Percentiles rank a stretch among this genome's conserved stretches.
Conservation (phyloP, 1,140 invertebrate genomes). For the Mactra quadrangularis region DNA sequence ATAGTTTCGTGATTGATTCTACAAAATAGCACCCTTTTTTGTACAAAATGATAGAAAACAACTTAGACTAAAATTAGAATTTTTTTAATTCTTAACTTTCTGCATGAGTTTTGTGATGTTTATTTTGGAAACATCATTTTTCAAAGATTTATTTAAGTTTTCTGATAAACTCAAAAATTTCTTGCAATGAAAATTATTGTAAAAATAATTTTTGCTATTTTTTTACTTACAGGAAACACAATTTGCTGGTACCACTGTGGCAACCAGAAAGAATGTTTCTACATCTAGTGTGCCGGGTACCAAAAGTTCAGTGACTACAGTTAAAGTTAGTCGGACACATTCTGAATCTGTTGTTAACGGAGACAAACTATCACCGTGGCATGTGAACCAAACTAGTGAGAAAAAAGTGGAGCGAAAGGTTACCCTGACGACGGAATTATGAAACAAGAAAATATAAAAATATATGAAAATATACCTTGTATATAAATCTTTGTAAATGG, state of each 20-base stretch:
- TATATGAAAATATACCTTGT: no score
- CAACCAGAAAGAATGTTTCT: slow-evolving; percentile 52
- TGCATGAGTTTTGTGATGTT: no score
- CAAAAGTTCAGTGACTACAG: slow-evolving; percentile 49
- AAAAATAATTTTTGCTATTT: not conserved
- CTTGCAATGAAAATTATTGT: no score
- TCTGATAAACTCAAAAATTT: no score
- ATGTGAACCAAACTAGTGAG: slow-evolving; percentile 45
- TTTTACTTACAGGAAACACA: slow-evolving; percentile 41
- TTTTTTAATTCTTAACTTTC: no score
- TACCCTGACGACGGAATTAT: slow-evolving; percentile 53
- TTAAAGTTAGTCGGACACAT: slow-evolving; percentile 47
- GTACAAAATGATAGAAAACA: no score
- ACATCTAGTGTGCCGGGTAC: slow-evolving; percentile 54
- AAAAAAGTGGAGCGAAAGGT: slow-evolving; percentile 52
- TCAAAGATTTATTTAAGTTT: no score
- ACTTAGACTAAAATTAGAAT: no score
- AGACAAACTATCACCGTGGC: slow-evolving; percentile 55
- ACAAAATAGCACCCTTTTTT: no score
- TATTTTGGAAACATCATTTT: no score
- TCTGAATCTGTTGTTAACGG: slow-evolving; percentile 57
- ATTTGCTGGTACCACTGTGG: slow-evolving; percentile 36
- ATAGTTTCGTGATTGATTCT: no score
- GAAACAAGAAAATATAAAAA: slow-evolving; percentile 15
- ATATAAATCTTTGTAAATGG: no score